Percentiles rank a stretch among this genome's conserved stretches.
phyloP scores from a whole-genome alignment of 2,797 vertebrate species.

The Sebastes diploproa region DNA sequence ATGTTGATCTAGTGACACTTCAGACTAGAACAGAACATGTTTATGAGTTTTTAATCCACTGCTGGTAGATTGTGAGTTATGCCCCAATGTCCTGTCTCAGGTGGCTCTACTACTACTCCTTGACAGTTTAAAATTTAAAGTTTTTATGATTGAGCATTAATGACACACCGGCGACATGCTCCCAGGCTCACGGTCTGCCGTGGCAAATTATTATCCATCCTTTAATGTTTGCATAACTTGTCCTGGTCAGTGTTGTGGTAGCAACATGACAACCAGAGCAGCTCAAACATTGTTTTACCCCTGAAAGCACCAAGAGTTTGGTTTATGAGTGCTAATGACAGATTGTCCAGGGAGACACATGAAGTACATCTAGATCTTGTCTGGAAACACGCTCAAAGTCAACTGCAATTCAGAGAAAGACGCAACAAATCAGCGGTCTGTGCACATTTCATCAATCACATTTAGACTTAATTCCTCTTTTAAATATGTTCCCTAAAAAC shows the following conservation, averaged over 20 bases:
- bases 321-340: neutral
- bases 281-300: neutral
- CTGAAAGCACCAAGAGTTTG: neutral
- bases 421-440: neutral
- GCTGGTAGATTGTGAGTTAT: too few species aligned
- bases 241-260: neutral
- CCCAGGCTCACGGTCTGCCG: neutral
- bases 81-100: too few species aligned
- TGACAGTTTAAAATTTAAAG: too few species aligned
- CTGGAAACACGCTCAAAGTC: neutral
- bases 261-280: neutral
- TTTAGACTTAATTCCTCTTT: too few species aligned
- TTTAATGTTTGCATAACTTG: neutral
- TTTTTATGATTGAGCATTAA: too few species aligned
- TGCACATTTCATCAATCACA: too few species aligned
- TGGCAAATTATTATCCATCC: neutral
- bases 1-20: too few species aligned
- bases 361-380: neutral
- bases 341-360: neutral
- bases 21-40: too few species aligned
- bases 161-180: too few species aligned
- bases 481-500: too few species aligned
- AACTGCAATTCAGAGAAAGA: neutral
- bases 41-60: too few species aligned
- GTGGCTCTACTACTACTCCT: too few species aligned